These are phyloP conservation scores for Strongylocentrotus purpuratus DNA, from an alignment of 35 echinoderm and acorn worm genomes.

Conservation along the genomic window DNA sequence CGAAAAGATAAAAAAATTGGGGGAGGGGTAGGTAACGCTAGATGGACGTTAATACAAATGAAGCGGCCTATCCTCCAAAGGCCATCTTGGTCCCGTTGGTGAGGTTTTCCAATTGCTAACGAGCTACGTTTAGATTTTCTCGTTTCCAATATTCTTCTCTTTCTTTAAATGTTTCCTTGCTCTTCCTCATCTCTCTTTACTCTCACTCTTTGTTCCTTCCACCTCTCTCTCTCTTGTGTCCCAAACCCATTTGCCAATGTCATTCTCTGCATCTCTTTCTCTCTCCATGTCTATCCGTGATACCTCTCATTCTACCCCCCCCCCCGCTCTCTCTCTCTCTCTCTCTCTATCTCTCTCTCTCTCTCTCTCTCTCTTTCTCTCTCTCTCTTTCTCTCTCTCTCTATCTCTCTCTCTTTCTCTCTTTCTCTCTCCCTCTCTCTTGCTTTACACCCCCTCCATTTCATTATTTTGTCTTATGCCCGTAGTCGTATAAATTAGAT, in stretches of 20 bases:
- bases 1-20: not conserved
- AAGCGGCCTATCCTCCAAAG: not conserved
- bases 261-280: not conserved
- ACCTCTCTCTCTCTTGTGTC: not conserved
- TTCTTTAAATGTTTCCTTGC: not conserved
- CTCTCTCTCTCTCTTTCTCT: too few species aligned
- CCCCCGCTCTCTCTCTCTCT: not conserved
- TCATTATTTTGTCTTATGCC: too few species aligned
- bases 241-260: not conserved
- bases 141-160: not conserved
- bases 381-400: too few species aligned
- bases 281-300: not conserved
- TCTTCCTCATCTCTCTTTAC: not conserved
- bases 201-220: not conserved
- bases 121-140: not conserved
- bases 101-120: not conserved
- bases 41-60: not conserved
- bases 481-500: too few species aligned
- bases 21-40: constrained; percentile 11
- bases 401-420: not conserved
- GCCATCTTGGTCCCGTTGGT: not conserved
- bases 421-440: not conserved
- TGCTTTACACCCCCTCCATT: too few species aligned
- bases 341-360: not conserved
- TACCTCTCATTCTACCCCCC: not conserved